These are phyloP conservation scores for Schrankia costaestrigalis DNA, from an alignment of 2,888 invertebrate genomes.

Conservation along the genomic window DNA sequence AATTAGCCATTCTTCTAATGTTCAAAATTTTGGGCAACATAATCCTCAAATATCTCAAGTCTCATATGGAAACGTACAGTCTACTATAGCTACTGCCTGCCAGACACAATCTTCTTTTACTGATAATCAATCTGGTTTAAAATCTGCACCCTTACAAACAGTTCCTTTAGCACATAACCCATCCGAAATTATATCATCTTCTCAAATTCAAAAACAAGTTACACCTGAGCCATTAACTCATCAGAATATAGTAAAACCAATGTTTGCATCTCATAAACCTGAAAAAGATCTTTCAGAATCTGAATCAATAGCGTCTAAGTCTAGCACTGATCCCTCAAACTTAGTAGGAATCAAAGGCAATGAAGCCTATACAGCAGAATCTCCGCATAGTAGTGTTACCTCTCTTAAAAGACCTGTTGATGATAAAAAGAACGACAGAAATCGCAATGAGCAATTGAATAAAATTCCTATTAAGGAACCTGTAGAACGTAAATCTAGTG, in stretches of 20 bases:
- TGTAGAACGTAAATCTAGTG: constrained; percentile 69
- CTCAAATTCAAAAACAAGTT: constrained; percentile 46
- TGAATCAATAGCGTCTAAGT: constrained; percentile 58
- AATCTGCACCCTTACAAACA: constrained; percentile 33
- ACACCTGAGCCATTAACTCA: constrained; percentile 43
- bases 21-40: constrained; percentile 39
- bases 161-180: constrained; percentile 37
- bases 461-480: constrained; percentile 73
- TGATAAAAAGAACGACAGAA: constrained; percentile 61
- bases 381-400: constrained; percentile 43
- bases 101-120: constrained; percentile 43
- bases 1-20: constrained; percentile 30
- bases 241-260: constrained; percentile 44
- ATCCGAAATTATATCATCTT: constrained; percentile 38
- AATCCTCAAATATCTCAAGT: constrained; percentile 43
- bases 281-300: constrained; percentile 65
- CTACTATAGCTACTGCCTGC: constrained; percentile 25
- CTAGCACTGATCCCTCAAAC: constrained; percentile 51
- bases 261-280: constrained; percentile 52
- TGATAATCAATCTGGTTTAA: constrained; percentile 41
- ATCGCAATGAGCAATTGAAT: constrained; percentile 63
- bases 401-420: constrained; percentile 52
- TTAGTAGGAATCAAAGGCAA: constrained; percentile 41
- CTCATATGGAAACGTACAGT: constrained; percentile 24
- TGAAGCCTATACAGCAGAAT: constrained; percentile 52